A percentile compares a stretch with the other conserved stretches of the same genome.
Conservation (phyloP, 2,113 vertebrate genomes). For the Upupa epops region DNA sequence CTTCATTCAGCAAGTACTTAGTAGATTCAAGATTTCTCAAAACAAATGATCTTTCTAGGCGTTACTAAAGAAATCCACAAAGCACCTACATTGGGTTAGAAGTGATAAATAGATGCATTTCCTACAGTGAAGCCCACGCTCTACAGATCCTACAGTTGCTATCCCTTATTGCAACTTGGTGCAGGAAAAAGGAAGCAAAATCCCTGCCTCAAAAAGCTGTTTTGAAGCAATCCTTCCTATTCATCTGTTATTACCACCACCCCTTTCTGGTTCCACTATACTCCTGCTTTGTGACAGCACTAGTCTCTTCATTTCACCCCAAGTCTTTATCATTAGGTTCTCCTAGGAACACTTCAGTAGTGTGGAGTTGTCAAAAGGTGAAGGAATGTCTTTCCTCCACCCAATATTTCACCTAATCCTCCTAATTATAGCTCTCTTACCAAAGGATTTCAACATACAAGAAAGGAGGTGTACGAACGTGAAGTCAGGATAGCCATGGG, state of each 20-base stretch:
- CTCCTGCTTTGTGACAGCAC: neutral
- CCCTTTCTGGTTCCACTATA: neutral
- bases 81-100: rapidly evolving
- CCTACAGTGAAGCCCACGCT: neutral
- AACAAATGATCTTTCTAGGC: neutral
- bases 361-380: too few species aligned
- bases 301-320: neutral
- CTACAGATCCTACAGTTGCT: neutral
- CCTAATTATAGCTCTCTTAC: neutral
- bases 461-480: neutral
- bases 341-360: neutral
- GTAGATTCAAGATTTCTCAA: neutral
- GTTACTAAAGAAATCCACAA: neutral
- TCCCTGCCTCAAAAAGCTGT: neutral
- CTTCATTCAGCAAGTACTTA: neutral
- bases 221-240: neutral
- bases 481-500: neutral
- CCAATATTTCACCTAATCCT: neutral
- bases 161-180: neutral
- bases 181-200: neutral
- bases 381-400: neutral
- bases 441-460: neutral
- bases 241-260: neutral
- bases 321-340: neutral
- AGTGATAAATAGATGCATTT: neutral